phyloP scores from a whole-genome alignment of 2,888 invertebrate species.

The Eupsilia transversa region DNA sequence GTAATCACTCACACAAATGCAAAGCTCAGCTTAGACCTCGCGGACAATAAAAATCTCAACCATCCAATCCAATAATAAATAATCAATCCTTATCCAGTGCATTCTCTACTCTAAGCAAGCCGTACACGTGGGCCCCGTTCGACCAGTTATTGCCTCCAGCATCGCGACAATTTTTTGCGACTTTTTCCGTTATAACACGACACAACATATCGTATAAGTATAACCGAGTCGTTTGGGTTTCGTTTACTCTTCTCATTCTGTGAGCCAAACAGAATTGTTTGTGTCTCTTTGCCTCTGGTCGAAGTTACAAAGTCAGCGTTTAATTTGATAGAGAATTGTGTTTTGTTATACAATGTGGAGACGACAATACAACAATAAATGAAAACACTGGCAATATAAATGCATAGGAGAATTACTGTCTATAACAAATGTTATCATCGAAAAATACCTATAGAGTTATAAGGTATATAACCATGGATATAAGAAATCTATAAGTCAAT shows the following conservation, averaged over 20 bases:
- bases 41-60: constrained; percentile 14
- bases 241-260: constrained; percentile 31
- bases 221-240: constrained; percentile 56
- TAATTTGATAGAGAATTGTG: constrained; percentile 8
- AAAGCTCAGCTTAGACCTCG: too few species aligned
- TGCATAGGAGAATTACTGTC: too few species aligned
- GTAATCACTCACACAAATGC: too few species aligned
- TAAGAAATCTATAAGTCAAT: too few species aligned
- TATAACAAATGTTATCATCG: too few species aligned
- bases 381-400: too few species aligned
- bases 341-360: too few species aligned
- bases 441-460: too few species aligned
- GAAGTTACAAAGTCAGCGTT: constrained; percentile 21
- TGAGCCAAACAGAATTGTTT: constrained; percentile 37
- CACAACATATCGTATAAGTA: constrained; percentile 52
- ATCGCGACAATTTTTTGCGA: constrained; percentile 65
- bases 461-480: too few species aligned
- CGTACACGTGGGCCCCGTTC: constrained; percentile 66
- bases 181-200: constrained; percentile 57
- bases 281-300: not conserved
- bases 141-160: constrained; percentile 69
- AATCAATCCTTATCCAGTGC: constrained; percentile 62
- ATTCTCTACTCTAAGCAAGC: constrained; percentile 31
- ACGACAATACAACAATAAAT: too few species aligned
- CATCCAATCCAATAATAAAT: too few species aligned